Base-by-base conservation (phyloP, 2,797 vertebrate genomes). In the Tapirus indicus region DNA sequence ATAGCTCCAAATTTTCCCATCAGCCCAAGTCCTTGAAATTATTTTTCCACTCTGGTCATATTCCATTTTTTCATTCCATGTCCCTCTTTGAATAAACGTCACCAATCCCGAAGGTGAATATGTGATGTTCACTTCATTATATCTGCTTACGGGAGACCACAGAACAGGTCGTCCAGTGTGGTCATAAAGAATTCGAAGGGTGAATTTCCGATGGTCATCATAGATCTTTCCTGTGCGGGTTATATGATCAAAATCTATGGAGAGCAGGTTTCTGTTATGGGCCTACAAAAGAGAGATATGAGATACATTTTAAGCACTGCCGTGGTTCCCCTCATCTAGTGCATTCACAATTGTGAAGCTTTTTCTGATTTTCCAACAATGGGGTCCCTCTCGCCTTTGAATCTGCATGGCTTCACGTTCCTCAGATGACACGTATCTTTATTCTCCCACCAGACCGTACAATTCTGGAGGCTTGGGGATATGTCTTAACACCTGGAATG, bases 1-100 rank as follows among this genome's bases (percentile, higher is more conserved):
- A 99, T 99, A 99, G 98, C 99, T 99, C 99, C 99, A 99, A 98
- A 99, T 99, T 99, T 99, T 99, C 47, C 99, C 99, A 91, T 99
- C 99, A 95, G 99, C 99, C 99, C 99, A 99, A 21, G 99, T 99
- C 98, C 99, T 99, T 97, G 99, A 99, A 96, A 99, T 98, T 72
- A 99, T 99, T 98, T 99, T 99, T 91, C 99, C 99, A 14, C 99
- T 99, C 92, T 99, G 98, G 87, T 99, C 99, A 64, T 99, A 99
- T 96, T 99, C 99, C 98, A 99, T 99, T 97, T 99, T 99, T 98
- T 99, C 99, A 14, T 99, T 99, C 99, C 99, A 99, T 1, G 99
- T 99, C 58, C 99, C 99, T n/a, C 99, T 99, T 98, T 99, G 99
- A 98, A 99, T 99, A 96, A 99, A 98, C 1, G 99, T 99, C 98